Evolutionary conservation across 2,888 invertebrate genomes (phyloP).

Genomic region (Yponomeuta sedellus): DNA sequence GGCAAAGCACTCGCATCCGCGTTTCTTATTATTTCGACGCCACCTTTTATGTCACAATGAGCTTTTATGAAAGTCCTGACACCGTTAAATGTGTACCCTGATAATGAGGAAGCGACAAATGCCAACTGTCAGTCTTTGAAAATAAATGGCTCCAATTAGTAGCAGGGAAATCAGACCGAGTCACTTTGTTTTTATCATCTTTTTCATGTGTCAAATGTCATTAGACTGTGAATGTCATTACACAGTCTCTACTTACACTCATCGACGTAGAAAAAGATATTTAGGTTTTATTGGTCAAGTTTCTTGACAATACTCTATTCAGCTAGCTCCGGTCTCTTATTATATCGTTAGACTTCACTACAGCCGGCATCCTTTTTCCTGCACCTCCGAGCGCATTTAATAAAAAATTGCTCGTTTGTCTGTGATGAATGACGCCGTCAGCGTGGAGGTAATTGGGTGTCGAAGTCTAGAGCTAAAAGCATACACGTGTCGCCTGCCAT

Average conservation of each 20-base stretch:
- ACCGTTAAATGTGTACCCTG: constrained; percentile 50
- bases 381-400: constrained; percentile 26
- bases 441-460: constrained; percentile 66
- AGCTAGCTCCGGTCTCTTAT: not conserved
- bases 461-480: constrained; percentile 69
- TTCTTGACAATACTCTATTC: not conserved
- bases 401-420: constrained; percentile 62
- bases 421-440: constrained; percentile 62
- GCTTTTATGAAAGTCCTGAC: constrained; percentile 64
- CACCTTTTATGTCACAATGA: constrained; percentile 62
- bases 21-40: constrained; percentile 61
- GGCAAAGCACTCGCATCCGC: constrained; percentile 42
- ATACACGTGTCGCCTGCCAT: constrained; percentile 63
- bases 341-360: constrained; percentile 7
- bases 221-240: too few species aligned
- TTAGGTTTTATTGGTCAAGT: not conserved
- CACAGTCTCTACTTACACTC: not conserved
- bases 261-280: not conserved
- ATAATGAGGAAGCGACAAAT: constrained; percentile 41
- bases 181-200: constrained; percentile 7
- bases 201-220: constrained; percentile 14
- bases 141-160: constrained; percentile 56
- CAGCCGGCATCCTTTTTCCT: not conserved
- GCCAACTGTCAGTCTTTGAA: constrained; percentile 46
- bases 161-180: constrained; percentile 29